Conservation (phyloP, 2,888 invertebrate genomes). For the Dioctria rufipes region DNA sequence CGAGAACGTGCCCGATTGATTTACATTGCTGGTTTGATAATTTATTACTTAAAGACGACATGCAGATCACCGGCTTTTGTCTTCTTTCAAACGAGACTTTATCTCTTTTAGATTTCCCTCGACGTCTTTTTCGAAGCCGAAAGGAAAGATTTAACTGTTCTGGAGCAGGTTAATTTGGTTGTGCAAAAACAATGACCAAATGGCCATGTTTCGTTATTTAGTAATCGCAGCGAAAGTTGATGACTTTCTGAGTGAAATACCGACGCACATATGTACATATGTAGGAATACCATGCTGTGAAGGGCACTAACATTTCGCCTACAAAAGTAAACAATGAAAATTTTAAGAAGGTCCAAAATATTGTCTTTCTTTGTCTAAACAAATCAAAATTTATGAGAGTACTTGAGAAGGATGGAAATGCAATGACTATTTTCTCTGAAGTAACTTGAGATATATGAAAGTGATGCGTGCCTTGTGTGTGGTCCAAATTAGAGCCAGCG, state of each 20-base stretch:
- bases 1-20: conserved; percentile 51
- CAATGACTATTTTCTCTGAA: too few relatives aligned
- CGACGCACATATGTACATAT: background rate
- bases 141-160: background rate
- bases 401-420: background rate
- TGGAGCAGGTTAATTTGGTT: conserved; percentile 37
- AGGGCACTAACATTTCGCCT: conserved; percentile 5
- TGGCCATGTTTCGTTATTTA: conserved; percentile 49
- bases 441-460: too few relatives aligned
- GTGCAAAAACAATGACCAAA: conserved; percentile 44
- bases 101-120: conserved; percentile 18
- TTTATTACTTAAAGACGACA: conserved; percentile 51
- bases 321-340: conserved; percentile 5
- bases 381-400: conserved; percentile 41
- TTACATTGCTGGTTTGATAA: conserved; percentile 45
- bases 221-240: conserved; percentile 39
- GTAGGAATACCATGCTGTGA: conserved; percentile 40
- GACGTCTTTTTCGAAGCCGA: conserved; percentile 26
- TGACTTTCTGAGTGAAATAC: conserved; percentile 31
- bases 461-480: conserved; percentile 1
- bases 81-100: conserved; percentile 19
- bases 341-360: conserved; percentile 4
- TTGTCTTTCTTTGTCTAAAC: conserved; percentile 31
- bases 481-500: conserved; percentile 21
- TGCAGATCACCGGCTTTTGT: conserved; percentile 49